Percentiles rank a stretch among this genome's conserved stretches.
These are phyloP conservation scores for Sigmodon hispidus DNA, from an alignment of 2,113 vertebrate genomes.

Conservation along the genomic window DNA sequence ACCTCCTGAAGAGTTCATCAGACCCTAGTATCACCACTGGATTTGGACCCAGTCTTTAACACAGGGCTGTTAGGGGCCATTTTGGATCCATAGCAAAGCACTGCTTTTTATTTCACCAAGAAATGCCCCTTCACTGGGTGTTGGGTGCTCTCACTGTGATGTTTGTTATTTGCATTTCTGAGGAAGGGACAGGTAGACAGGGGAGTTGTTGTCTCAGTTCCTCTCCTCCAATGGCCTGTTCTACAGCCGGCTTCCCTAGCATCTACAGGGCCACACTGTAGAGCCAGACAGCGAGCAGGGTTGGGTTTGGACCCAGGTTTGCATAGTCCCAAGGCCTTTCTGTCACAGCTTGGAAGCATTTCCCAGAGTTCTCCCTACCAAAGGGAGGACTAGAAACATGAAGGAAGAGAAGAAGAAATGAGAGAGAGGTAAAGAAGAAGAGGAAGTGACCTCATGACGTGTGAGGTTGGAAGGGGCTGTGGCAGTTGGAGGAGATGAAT, in stretches of 20 bases:
- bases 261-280: fast-evolving
- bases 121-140: neutral
- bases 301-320: neutral
- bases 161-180: neutral
- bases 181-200: neutral
- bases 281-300: neutral
- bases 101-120: neutral
- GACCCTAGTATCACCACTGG: neutral
- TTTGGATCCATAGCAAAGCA: neutral
- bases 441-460: neutral
- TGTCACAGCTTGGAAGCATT: neutral
- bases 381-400: neutral
- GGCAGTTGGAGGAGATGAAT: neutral
- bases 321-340: neutral
- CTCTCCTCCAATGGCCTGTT: neutral
- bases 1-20: neutral
- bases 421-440: neutral
- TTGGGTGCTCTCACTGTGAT: neutral
- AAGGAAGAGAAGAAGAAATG: neutral
- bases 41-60: neutral
- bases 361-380: neutral
- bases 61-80: neutral
- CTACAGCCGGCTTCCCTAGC: too few relatives aligned
- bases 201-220: neutral
- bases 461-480: neutral